Base-by-base conservation (phyloP, 2,113 vertebrate genomes). In the Chrysemys picta region DNA sequence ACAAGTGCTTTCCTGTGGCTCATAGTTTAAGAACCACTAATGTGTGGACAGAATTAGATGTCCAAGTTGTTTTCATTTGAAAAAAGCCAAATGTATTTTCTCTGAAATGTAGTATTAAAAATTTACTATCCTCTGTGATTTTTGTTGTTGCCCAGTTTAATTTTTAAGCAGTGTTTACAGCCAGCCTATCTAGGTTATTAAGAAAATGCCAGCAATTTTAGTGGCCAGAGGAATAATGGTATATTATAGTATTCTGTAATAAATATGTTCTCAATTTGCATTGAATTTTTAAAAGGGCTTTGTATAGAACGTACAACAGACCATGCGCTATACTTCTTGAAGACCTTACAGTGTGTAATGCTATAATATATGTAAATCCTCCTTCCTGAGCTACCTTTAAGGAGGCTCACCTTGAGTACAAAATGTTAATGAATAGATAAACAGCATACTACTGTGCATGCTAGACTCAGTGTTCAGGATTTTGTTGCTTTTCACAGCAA, bases 401-500 rank as follows among this genome's bases (percentile, higher is more conserved):
- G 47, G 38, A 80, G 79, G n/a, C 88, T 84, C 92, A 76, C 90
- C 35, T 81, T 31, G 84, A 90, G 4, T 22, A 25, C 92, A 79
- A 92, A 92, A 83, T 72, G 57, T 49, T 72, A 87, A 86, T 57
- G 6, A 84, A 78, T 16, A 92, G 47, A 65, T 75, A 62, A 88
- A 81, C 80, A 83, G 52, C 22, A 5, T 12, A 72, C 57, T 52
- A 16, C 25, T 84, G 5, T 59, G 75, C 82, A 35, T 38, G 35
- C 53, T 5, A 22, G 57, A 11, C 42, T 38, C 45, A 80, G 19
- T n/a, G 9, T 10, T 53, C 31, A 50, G 38, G 80, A 7, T 79
- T 89, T 65, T 90, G 69, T 87, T 85, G 3, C 76, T 87, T 79
- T 89, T 95, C 83, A 80, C 69, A 93, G 38, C 85, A 87, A 88